A percentile compares a stretch with the other conserved stretches of the same genome.
These are phyloP conservation scores for Globicephala melas DNA, from an alignment of 2,113 vertebrate genomes.

Conservation along the genomic window DNA sequence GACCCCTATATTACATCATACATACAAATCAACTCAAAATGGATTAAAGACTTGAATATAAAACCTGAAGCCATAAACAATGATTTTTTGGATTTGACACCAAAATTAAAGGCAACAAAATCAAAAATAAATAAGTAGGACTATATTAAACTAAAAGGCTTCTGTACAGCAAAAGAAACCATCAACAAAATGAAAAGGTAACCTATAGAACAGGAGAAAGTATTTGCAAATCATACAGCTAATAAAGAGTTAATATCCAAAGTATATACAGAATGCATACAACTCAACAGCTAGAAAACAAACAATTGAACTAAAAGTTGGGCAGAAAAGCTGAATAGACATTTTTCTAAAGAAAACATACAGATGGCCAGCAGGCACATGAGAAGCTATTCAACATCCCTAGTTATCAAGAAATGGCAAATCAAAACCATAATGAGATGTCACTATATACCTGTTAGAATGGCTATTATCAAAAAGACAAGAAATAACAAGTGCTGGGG, in stretches of 20 bases:
- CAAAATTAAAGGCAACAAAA: neutral
- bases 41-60: neutral
- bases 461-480: neutral
- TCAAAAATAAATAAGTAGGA: neutral
- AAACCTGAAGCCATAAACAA: neutral
- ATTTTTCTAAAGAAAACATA: neutral
- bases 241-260: neutral
- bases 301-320: neutral
- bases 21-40: neutral
- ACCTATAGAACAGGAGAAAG: neutral
- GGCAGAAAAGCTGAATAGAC: neutral
- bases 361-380: neutral
- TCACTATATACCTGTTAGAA: neutral
- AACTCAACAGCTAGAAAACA: neutral
- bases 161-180: neutral
- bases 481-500: neutral
- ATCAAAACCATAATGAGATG: neutral
- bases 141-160: neutral
- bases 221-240: neutral
- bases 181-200: conserved; percentile 8
- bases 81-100: neutral
- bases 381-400: neutral
- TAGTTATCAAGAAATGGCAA: neutral
- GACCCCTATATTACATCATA: neutral
- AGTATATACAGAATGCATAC: neutral